Base-by-base conservation (phyloP, 2,888 invertebrate genomes). In the Phanerotoma sp. region DNA sequence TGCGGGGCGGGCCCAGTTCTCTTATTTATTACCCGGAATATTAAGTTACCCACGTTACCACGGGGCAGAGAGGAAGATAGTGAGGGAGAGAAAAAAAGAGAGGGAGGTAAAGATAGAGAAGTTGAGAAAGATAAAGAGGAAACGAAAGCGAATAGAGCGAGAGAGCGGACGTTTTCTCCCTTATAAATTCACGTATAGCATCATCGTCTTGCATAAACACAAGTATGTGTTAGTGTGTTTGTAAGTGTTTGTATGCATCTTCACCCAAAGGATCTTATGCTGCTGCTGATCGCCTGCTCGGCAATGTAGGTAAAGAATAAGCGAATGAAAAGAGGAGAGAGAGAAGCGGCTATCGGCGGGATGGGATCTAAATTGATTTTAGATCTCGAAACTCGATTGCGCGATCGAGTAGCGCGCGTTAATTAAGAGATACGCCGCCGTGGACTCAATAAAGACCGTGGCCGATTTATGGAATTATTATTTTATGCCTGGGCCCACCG, bases 21-120 rank as follows among this genome's bases (percentile, higher is more conserved):
- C 71, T 72, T 72, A 72, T 72, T 72, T 72, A 72, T 72, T 71
- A 69, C 71, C 67, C 70, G 70, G 72, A 72, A 72, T 72, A 72
- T 72, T 72, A 72, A 72, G 72, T 72, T 72, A 72, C 72, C 71
- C 70, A 65, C 66, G 69, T 66, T 71, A 67, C 71, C 49, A 55
- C 56, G 50, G 56, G 48, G 41, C 51, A 41, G 15, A 35, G 35
- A 11, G 21, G 20, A 16, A 21, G 10, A 11, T 44, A 10, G 13
- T n/a, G 28, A 21, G n/a, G n/a, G n/a, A n/a, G n/a, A n/a, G n/a
- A n/a, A n/a, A n/a, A n/a, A n/a, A n/a, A n/a, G n/a, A n/a, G n/a
- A n/a, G n/a, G n/a, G n/a, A n/a, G n/a, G n/a, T n/a, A n/a, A n/a
- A n/a, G n/a, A n/a, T n/a, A n/a, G n/a, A n/a, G n/a, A n/a, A n/a